Evolutionary conservation across 2,888 invertebrate species (phyloP).

Genomic region (Chrysomela aeneicollis): DNA sequence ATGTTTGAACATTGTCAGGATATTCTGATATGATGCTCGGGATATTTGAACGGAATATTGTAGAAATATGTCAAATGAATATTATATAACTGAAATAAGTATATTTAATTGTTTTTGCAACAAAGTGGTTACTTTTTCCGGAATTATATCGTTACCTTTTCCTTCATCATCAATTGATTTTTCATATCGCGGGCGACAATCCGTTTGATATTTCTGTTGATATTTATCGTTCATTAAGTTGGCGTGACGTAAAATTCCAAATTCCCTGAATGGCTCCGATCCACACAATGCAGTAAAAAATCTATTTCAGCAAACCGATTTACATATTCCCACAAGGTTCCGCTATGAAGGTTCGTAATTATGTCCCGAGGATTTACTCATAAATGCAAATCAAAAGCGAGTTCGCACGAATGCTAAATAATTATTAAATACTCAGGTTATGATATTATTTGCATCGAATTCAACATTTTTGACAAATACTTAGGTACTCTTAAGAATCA

Average conservation of each 20-base stretch:
- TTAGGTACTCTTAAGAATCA: too few species aligned
- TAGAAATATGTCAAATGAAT: too few species aligned
- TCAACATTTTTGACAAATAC: too few species aligned
- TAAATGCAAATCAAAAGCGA: conserved; percentile 37
- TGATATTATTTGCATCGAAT: too few species aligned
- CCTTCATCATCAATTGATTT: conserved; percentile 1
- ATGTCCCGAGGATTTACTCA: conserved; percentile 11
- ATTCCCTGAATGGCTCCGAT: not conserved
- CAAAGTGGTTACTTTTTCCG: too few species aligned
- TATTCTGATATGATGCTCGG: too few species aligned
- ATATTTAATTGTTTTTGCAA: too few species aligned
- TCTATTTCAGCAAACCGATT: conserved; percentile 14
- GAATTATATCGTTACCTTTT: too few species aligned
- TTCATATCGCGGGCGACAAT: not conserved
- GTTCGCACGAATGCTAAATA: conserved; percentile 21
- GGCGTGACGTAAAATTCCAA: conserved; percentile 1
- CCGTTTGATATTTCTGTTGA: not conserved
- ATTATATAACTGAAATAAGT: too few species aligned
- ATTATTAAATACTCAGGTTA: not conserved
- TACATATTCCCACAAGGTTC: conserved; percentile 7
- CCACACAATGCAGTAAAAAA: conserved; percentile 20
- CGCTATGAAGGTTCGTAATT: conserved; percentile 12
- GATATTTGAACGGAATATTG: too few species aligned
- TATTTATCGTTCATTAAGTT: not conserved
- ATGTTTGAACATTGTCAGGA: too few species aligned